Conservation (phyloP, 2,797 vertebrate genomes). For the Danio jaintianensis region DNA sequence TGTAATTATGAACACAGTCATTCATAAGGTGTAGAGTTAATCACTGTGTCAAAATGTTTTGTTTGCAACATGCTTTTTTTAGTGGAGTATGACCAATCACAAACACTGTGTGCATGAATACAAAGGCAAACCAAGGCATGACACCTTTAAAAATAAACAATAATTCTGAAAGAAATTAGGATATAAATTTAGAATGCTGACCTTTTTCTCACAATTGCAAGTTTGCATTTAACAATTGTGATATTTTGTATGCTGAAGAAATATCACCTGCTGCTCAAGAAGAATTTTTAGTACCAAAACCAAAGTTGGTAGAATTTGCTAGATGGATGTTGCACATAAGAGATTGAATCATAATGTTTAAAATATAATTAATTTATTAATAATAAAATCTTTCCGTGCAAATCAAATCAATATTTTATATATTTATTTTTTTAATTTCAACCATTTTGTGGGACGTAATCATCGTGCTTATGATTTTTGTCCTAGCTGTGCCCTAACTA, state of each 20-base stretch:
- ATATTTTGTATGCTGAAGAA: not conserved
- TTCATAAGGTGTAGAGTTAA: not conserved
- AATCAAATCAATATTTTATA: too few relatives aligned
- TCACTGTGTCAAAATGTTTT: not conserved
- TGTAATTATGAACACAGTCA: not conserved
- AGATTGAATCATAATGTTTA: not conserved
- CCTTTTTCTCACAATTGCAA: too few relatives aligned
- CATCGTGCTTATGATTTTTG: not conserved
- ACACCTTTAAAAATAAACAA: too few relatives aligned
- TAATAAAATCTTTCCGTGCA: too few relatives aligned
- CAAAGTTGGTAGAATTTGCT: not conserved
- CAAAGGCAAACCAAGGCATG: not conserved
- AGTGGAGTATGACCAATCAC: not conserved
- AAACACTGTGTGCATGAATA: not conserved
- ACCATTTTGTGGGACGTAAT: too few relatives aligned
- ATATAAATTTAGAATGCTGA: too few relatives aligned
- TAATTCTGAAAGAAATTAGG: too few relatives aligned
- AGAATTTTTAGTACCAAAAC: not conserved
- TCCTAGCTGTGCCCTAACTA: not conserved
- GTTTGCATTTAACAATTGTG: too few relatives aligned
- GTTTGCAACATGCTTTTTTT: not conserved
- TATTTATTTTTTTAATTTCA: too few relatives aligned
- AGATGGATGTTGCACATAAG: not conserved
- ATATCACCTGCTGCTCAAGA: not conserved
- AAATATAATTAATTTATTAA: too few relatives aligned